Percentiles rank a stretch among this genome's conserved stretches.
Evolutionary conservation across 2,797 vertebrate species (phyloP).

Genomic region (Thaleichthys pacificus): DNA sequence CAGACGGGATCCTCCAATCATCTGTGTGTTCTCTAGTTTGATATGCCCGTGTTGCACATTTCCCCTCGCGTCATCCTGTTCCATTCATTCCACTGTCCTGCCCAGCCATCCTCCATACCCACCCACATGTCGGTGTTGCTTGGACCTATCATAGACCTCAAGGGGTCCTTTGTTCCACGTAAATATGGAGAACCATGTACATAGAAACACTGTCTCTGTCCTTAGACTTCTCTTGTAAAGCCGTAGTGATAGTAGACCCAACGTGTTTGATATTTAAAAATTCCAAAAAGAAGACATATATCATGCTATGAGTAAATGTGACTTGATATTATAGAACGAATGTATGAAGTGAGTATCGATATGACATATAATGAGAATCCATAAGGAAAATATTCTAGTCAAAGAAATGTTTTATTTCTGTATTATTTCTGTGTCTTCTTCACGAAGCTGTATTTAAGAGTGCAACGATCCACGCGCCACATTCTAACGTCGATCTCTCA

Average conservation of each 20-base stretch:
- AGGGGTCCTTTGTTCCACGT: conserved; percentile 22
- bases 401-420: conserved; percentile 44
- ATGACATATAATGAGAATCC: conserved; percentile 52
- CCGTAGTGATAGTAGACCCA: conserved; percentile 41
- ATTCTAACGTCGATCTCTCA: conserved; percentile 35
- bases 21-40: not conserved
- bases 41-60: conserved; percentile 7
- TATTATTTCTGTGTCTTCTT: conserved; percentile 59
- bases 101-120: conserved; percentile 9
- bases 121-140: conserved; percentile 8
- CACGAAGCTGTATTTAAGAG: conserved; percentile 56
- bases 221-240: conserved; percentile 32
- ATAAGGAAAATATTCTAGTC: conserved; percentile 51
- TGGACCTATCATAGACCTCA: conserved; percentile 11
- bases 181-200: conserved; percentile 39
- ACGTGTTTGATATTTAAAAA: conserved; percentile 51
- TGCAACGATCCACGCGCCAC: conserved; percentile 42
- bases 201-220: conserved; percentile 31
- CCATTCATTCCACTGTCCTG: conserved; percentile 18
- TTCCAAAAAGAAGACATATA: conserved; percentile 17
- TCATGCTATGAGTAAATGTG: conserved; percentile 58
- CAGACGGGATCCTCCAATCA: conserved; percentile 13
- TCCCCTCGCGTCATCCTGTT: conserved; percentile 17
- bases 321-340: conserved; percentile 61
- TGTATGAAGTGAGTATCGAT: conserved; percentile 57